Base-by-base conservation (phyloP, 2,888 invertebrate species). In the Cremastinae sp. region DNA sequence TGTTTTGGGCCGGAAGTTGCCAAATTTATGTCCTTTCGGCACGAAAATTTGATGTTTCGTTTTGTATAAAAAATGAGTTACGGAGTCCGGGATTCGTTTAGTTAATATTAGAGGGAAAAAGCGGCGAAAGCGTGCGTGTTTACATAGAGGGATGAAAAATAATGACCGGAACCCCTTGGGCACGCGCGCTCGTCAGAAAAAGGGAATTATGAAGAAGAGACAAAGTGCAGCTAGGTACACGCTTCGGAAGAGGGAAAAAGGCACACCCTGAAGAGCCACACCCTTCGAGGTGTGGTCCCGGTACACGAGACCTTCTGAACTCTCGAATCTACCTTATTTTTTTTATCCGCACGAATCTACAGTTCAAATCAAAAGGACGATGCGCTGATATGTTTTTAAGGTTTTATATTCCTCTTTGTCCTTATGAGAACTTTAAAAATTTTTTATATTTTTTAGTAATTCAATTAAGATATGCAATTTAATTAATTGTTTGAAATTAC, bases 231-330 rank as follows among this genome's bases (percentile, higher is more conserved):
- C 49, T 35, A 12, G 51, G 76, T 70, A 77, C 59, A 74, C 66
- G 72, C 74, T 53, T 71, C 68, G 77, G 79, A 79, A 59, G 10
- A 20, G 80, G 82, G 76, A 75, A 80, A 64, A 39, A 53, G 81
- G 83, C 85, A 64, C 85, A 82, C 86, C 85, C 86, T 82, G 68
- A 74, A 70, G 51, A 43, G 78, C 84, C 85, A 79, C 86, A 53
- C 85, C 85, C 82, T 83, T 35, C 37, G 12, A 59, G 76, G 76
- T 73, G 76, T 43, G 76, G 76, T 65, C 55, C 41, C 47, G 16
- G 22, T 59, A 20, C 28, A 28, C 70, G 75, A 84, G 83, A 47
- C 81, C 78, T 81, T 79, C 78, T 76, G 77, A 79, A 66, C 80
- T 64, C 53, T 61, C 51, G 10, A 20, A 59, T 20, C 39, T 39